Conservation (phyloP, 2,797 vertebrate genomes). For the Chromobotia macracanthus region DNA sequence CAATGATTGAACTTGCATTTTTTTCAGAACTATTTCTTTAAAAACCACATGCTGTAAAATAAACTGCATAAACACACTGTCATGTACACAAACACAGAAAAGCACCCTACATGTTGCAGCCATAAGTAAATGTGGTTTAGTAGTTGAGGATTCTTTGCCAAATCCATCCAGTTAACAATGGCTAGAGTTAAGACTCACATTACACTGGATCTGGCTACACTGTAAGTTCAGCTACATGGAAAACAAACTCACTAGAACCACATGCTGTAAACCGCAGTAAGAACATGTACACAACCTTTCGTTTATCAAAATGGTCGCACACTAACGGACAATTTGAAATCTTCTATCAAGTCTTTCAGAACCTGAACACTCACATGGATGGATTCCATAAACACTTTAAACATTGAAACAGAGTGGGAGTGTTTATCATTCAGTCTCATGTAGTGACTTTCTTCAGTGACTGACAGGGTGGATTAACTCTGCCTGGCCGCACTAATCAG, state of each 20-base stretch:
- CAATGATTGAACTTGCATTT: not conserved
- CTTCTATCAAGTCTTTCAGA: constrained; percentile 36
- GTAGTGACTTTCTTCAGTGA: constrained; percentile 38
- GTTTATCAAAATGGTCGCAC: constrained; percentile 5
- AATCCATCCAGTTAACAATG: constrained; percentile 16
- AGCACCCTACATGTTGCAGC: not conserved
- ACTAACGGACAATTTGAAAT: constrained; percentile 11
- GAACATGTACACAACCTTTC: constrained; percentile 15
- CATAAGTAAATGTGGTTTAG: not conserved
- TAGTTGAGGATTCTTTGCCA: not conserved
- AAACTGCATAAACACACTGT: constrained; percentile 1
- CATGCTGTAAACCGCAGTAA: constrained; percentile 6
- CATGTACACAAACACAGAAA: constrained; percentile 17
- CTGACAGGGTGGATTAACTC: constrained; percentile 46
- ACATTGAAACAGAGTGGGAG: not conserved
- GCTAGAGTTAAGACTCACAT: constrained; percentile 14
- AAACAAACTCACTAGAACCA: not conserved
- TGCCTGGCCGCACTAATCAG: constrained; percentile 56
- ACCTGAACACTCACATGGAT: constrained; percentile 12
- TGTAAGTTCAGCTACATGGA: not conserved
- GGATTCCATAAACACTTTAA: constrained; percentile 16
- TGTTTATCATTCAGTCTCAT: constrained; percentile 43
- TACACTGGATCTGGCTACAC: constrained; percentile 17
- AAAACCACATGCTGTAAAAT: not conserved
- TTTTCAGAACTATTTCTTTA: not conserved